Percentiles rank a stretch among this genome's conserved stretches.
phyloP scores from a whole-genome alignment of 2,888 invertebrate genomes.

The Thymelicus acteon region DNA sequence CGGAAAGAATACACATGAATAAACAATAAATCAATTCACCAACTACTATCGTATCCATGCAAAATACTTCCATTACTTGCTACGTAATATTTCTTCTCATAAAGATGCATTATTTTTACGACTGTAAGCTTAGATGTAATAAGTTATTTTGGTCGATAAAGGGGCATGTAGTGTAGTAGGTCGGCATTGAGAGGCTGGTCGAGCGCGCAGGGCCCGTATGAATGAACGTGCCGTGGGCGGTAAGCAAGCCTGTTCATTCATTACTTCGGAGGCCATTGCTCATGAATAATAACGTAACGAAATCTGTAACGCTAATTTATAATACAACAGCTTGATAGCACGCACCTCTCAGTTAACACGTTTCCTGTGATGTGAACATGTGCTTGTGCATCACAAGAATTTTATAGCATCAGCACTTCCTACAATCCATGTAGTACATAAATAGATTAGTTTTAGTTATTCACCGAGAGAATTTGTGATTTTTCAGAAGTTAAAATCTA shows the following conservation, averaged over 20 bases:
- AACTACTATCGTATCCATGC: too few species aligned
- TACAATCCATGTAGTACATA: neutral
- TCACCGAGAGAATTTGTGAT: too few species aligned
- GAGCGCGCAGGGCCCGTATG: conserved; percentile 77
- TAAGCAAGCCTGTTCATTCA: conserved; percentile 71
- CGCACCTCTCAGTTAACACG: conserved; percentile 37
- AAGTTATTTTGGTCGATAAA: conserved; percentile 37
- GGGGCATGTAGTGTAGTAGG: conserved; percentile 44
- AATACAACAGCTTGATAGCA: conserved; percentile 47
- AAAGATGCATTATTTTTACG: neutral
- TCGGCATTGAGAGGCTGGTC: conserved; percentile 66
- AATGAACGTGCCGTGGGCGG: conserved; percentile 76
- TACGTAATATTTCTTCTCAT: neutral
- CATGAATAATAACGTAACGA: conserved; percentile 80
- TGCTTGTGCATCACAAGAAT: conserved; percentile 4
- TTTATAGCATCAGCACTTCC: conserved; percentile 17
- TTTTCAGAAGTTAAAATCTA: neutral
- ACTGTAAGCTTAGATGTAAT: conserved; percentile 27
- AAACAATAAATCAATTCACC: too few species aligned
- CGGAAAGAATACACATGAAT: too few species aligned
- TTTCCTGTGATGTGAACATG: conserved; percentile 33
- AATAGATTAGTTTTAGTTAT: too few species aligned
- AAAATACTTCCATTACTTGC: too few species aligned
- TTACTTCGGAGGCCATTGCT: conserved; percentile 78
- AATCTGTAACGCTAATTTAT: conserved; percentile 66